Evolutionary conservation across 2,888 invertebrate species (phyloP).

Genomic region (Euplexia lucipara): DNA sequence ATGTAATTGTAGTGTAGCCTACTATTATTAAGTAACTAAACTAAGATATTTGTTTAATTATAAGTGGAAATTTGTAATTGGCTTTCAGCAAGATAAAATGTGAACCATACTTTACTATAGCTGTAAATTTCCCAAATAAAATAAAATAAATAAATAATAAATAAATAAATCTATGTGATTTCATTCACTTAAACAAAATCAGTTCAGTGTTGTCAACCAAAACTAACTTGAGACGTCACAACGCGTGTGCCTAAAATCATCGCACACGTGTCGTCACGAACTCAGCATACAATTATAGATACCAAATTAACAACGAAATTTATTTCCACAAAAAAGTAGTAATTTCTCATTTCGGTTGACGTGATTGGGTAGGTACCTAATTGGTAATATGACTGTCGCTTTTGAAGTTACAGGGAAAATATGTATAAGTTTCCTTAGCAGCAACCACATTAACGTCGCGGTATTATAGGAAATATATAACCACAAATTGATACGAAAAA

Average conservation of each 20-base stretch:
- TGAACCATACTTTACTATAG: too few species aligned
- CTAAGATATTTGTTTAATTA: too few species aligned
- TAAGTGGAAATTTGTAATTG: too few species aligned
- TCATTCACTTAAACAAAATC: slow-evolving; percentile 1
- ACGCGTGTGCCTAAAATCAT: slow-evolving; percentile 56
- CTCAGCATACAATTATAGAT: slow-evolving; percentile 92
- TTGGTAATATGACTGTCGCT: slow-evolving; percentile 17
- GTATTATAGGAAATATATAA: not conserved
- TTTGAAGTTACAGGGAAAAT: slow-evolving; percentile 14
- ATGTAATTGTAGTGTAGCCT: too few species aligned
- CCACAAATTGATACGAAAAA: not conserved
- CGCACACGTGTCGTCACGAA: slow-evolving; percentile 90
- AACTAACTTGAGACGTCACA: slow-evolving; percentile 40
- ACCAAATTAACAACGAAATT: slow-evolving; percentile 87
- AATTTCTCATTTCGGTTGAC: slow-evolving; percentile 5
- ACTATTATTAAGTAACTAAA: too few species aligned
- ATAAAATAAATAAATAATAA: too few species aligned
- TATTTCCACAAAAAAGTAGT: slow-evolving; percentile 23
- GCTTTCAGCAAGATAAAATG: too few species aligned
- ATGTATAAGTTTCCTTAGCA: slow-evolving; percentile 2
- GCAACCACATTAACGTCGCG: too few species aligned
- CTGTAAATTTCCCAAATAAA: too few species aligned
- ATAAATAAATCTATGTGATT: too few species aligned
- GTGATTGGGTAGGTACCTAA: slow-evolving; percentile 15
- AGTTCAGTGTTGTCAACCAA: slow-evolving; percentile 14